Evolutionary conservation across 30 jellyfish, hydroid and myxozoan genomes (phyloP).

Genomic region (Hydra vulgaris): DNA sequence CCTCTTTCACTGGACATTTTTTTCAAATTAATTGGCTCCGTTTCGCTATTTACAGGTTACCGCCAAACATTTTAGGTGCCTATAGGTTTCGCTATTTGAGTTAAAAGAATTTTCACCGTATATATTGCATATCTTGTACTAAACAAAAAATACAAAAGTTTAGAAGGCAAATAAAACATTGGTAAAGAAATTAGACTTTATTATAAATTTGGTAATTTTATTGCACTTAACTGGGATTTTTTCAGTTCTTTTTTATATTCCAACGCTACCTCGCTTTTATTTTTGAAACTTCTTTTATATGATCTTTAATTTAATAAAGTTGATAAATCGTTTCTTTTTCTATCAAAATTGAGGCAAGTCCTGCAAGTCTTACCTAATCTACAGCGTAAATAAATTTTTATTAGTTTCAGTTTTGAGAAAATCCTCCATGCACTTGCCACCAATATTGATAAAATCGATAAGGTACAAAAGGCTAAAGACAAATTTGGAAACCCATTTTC

Average conservation of each 20-base stretch:
- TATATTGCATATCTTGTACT: not conserved
- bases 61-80: too few species aligned
- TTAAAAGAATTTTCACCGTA: not conserved
- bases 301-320: not conserved
- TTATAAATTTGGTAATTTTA: not conserved
- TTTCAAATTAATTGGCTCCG: not conserved
- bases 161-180: not conserved
- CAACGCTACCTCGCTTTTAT: too few species aligned
- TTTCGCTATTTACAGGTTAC: not conserved
- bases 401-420: not conserved
- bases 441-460: not conserved
- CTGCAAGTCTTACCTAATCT: not conserved
- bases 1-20: not conserved
- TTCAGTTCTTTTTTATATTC: too few species aligned
- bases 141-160: not conserved
- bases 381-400: not conserved
- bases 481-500: not conserved
- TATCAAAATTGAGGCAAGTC: not conserved
- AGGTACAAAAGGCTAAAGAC: not conserved
- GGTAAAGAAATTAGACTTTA: not conserved
- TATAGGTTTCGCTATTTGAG: not conserved
- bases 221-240: too few species aligned
- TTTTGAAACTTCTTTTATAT: not conserved
- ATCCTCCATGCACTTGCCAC: not conserved
- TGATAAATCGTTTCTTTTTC: not conserved